Percentiles rank a stretch among this genome's conserved stretches.
Conservation (phyloP, 2,113 vertebrate genomes). For the Bubo scandiacus region DNA sequence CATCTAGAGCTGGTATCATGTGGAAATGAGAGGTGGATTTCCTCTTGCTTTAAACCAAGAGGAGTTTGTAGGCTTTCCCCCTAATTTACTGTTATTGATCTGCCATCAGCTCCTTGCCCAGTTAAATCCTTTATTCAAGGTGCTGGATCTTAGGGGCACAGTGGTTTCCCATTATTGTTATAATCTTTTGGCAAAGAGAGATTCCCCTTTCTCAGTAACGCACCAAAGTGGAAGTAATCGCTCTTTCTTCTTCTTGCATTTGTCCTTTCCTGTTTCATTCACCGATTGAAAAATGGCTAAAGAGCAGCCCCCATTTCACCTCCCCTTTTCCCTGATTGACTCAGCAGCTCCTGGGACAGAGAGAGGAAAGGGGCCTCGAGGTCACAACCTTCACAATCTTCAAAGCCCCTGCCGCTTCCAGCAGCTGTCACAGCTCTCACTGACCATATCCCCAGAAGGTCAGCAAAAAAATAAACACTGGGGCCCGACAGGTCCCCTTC, state of each 20-base stretch:
- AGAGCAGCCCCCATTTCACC: slow-evolving; percentile 71
- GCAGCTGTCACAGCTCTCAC: slow-evolving; percentile 75
- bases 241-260: slow-evolving; percentile 71
- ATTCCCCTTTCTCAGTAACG: slow-evolving; percentile 57
- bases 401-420: slow-evolving; percentile 75
- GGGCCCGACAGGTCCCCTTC: slow-evolving; percentile 58
- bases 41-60: slow-evolving; percentile 5
- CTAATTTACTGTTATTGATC: slow-evolving; percentile 46
- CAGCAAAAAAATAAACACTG: slow-evolving; percentile 74
- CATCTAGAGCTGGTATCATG: background rate
- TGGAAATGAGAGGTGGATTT: slow-evolving; percentile 18
- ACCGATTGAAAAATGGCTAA: slow-evolving; percentile 74
- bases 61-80: slow-evolving; percentile 16
- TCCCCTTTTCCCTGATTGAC: slow-evolving; percentile 73
- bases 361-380: slow-evolving; percentile 70
- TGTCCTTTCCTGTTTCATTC: slow-evolving; percentile 75
- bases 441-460: slow-evolving; percentile 73
- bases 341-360: slow-evolving; percentile 74
- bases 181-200: slow-evolving; percentile 54
- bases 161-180: slow-evolving; percentile 62
- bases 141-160: slow-evolving; percentile 19
- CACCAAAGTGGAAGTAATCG: slow-evolving; percentile 75
- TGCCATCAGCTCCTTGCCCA: slow-evolving; percentile 51
- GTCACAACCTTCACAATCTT: slow-evolving; percentile 77
- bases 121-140: slow-evolving; percentile 52